Percentiles rank a stretch among this genome's conserved stretches.
These are phyloP conservation scores for Peromyscus polionotus DNA, from an alignment of 2,113 vertebrate genomes.

Conservation along the genomic window DNA sequence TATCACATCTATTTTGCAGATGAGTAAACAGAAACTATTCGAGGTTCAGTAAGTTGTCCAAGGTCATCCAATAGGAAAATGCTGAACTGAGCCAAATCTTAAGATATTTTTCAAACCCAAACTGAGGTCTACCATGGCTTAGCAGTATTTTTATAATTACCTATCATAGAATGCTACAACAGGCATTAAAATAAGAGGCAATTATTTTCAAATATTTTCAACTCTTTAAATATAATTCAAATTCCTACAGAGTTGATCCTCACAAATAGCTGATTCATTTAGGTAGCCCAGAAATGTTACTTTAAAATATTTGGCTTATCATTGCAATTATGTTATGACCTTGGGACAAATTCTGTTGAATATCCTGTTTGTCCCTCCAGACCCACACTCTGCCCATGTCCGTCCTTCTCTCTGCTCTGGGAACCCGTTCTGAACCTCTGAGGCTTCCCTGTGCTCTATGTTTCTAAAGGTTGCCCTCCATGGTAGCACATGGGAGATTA, in stretches of 20 bases:
- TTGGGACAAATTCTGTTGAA: neutral
- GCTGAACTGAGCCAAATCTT: neutral
- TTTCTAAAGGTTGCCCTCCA: neutral
- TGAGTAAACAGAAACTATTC: slow-evolving; percentile 58
- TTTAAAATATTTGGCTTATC: slow-evolving; percentile 5
- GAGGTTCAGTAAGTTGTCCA: slow-evolving; percentile 36
- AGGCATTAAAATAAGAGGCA: slow-evolving; percentile 18
- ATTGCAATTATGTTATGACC: neutral
- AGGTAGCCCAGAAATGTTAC: neutral
- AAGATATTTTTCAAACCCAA: slow-evolving; percentile 17
- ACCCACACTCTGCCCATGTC: neutral
- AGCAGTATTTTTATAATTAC: slow-evolving; percentile 25
- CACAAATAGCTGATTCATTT: neutral
- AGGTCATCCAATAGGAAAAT: slow-evolving; percentile 41
- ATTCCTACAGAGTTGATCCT: neutral
- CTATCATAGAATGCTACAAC: neutral
- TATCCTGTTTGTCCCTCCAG: neutral
- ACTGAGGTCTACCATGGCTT: neutral
- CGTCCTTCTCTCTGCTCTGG: neutral
- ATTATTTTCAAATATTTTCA: slow-evolving; percentile 50
- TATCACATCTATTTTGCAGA: slow-evolving; percentile 67
- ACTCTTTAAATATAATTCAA: slow-evolving; percentile 47
- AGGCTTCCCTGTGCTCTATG: neutral
- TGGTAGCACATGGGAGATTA: neutral
- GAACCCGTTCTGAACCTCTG: neutral